Evolutionary conservation across 1,140 invertebrate genomes (phyloP).

Genomic region (Stegodyphus mimosarum): DNA sequence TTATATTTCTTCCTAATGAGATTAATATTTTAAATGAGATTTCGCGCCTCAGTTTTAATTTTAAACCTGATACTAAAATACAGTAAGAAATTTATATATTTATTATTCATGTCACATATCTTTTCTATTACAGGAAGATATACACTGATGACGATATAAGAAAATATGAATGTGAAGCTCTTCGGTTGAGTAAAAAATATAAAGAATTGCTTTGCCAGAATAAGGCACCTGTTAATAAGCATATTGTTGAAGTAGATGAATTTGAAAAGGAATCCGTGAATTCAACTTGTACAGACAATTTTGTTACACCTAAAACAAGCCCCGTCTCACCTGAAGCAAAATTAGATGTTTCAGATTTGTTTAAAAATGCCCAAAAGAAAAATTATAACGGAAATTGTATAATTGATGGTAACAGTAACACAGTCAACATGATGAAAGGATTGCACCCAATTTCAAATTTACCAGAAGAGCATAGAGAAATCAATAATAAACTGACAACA

Average conservation of each 20-base stretch:
- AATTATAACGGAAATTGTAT: neutral
- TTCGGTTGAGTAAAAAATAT: slow-evolving; percentile 53
- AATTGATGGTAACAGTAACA: neutral
- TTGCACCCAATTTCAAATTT: neutral
- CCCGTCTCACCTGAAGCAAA: slow-evolving; percentile 58
- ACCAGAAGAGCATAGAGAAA: neutral
- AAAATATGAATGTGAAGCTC: slow-evolving; percentile 59
- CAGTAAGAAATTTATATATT: too few species aligned
- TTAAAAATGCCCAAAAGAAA: slow-evolving; percentile 13
- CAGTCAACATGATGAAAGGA: neutral
- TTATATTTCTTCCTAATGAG: too few species aligned
- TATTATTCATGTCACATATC: neutral
- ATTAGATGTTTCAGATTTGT: slow-evolving; percentile 25
- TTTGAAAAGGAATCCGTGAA: slow-evolving; percentile 53
- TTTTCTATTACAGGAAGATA: slow-evolving; percentile 50
- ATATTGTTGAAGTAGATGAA: slow-evolving; percentile 51
- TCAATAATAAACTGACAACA: neutral
- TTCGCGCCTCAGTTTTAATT: too few species aligned
- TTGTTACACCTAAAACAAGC: slow-evolving; percentile 60
- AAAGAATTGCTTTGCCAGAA: slow-evolving; percentile 30
- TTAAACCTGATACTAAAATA: too few species aligned
- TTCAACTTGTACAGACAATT: slow-evolving; percentile 44
- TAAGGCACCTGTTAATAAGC: slow-evolving; percentile 28
- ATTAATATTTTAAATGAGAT: too few species aligned
- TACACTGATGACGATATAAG: slow-evolving; percentile 61